Base-by-base conservation (phyloP, 92 coral and sea anemone species). In the Zoanthus gigantus region DNA sequence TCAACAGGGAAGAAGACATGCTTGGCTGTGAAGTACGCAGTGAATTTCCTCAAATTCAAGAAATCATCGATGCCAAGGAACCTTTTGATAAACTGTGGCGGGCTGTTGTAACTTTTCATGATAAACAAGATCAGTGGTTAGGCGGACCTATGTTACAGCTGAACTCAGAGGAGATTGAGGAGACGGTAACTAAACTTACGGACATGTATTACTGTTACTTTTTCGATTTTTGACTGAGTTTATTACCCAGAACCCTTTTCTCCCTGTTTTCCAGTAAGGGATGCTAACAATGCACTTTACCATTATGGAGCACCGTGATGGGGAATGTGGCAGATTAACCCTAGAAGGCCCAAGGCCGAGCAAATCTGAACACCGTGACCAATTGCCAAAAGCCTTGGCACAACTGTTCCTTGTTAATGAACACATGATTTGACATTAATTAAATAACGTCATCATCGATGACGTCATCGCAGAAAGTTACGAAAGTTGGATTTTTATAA, bases 61-160 rank as follows among this genome's bases (percentile, higher is more conserved):
- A 96, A 77, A 95, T 96, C 72, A 93, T 95, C 47, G 99, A 95
- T 6, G 98, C 95, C 2, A 96, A 96, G 72, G 99, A 96, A 57
- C 99, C 99, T 11, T 96, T 95, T 77, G 98, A 96, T 94, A 95
- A 95, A 91, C 79, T 96, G 31, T 96, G 99, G 99, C 88, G 98
- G 66, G 96, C 99, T 0, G 90, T 93, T 83, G 99, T 96, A 37
- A 93, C 88, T 7, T 96, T 96, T 82, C 98, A 94, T 30, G 92
- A 92, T 65, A 92, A 94, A 18, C 97, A 96, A 48, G 96, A 95
- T 46, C 87, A 84, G 44, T 96, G 99, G 99, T 90, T 96, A 82
- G 89, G 94, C 42, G 99, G 98, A 37, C 68, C 93, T 1, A 77
- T 96, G 54, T 82, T 96, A 60, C 84, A 91, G 68, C 90, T 95